Percentiles rank a stretch among this genome's conserved stretches.
phyloP scores from a whole-genome alignment of 2,113 vertebrate genomes.

The Sebastes fasciatus region DNA sequence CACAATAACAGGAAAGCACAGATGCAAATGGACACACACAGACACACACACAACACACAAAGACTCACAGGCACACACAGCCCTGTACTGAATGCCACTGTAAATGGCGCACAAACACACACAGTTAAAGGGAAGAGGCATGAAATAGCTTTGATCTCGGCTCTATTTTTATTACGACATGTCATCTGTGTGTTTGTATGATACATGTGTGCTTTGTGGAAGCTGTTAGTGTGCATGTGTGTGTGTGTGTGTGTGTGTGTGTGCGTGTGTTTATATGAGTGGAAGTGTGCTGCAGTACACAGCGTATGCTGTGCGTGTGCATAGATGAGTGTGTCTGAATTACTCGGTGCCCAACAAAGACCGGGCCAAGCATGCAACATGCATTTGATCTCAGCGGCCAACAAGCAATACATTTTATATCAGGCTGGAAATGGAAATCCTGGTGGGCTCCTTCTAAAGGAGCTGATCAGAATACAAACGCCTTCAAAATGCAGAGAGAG shows the following conservation, averaged over 20 bases:
- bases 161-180: slow-evolving; percentile 2
- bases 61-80: background rate
- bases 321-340: slow-evolving; percentile 19
- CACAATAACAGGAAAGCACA: background rate
- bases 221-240: background rate
- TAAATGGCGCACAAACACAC: background rate
- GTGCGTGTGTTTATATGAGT: background rate
- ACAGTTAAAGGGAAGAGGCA: background rate
- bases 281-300: background rate
- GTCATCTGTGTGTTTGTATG: background rate
- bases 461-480: slow-evolving; percentile 65
- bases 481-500: background rate
- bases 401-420: slow-evolving; percentile 71
- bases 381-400: slow-evolving; percentile 61
- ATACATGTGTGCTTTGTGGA: background rate
- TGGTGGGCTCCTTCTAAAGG: slow-evolving; percentile 45
- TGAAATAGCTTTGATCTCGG: slow-evolving; percentile 3
- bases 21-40: background rate
- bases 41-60: background rate
- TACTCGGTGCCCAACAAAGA: slow-evolving; percentile 38
- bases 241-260: background rate
- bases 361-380: slow-evolving; percentile 38
- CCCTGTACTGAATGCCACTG: background rate
- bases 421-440: slow-evolving; percentile 74
- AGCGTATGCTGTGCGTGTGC: slow-evolving; percentile 9